Percentiles rank a stretch among this genome's conserved stretches.
Conservation (phyloP, 2,113 vertebrate species). For the Neotoma lepida region DNA sequence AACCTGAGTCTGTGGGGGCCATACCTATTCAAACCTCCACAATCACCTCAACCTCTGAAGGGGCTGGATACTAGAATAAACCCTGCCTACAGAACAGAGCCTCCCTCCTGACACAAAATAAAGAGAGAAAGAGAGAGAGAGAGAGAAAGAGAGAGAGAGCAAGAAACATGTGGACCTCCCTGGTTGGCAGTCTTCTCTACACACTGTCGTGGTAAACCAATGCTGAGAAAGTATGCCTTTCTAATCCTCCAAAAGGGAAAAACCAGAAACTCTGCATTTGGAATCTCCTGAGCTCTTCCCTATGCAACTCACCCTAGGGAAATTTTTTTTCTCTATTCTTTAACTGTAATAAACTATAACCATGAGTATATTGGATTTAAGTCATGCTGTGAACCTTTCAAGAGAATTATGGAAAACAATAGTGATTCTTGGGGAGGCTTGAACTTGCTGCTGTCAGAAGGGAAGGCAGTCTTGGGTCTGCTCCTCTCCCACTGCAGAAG, state of each 20-base stretch:
- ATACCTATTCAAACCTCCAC: neutral
- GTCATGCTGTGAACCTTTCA: neutral
- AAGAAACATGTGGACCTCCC: neutral
- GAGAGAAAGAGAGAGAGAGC: neutral
- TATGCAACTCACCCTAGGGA: neutral
- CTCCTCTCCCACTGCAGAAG: neutral
- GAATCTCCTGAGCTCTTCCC: neutral
- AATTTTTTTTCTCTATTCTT: neutral
- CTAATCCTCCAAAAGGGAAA: neutral
- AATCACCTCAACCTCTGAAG: neutral
- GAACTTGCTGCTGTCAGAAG: neutral
- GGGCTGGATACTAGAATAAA: neutral
- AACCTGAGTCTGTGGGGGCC: neutral
- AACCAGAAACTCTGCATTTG: neutral
- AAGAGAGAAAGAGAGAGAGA: neutral
- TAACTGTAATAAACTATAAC: neutral
- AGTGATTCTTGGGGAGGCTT: neutral
- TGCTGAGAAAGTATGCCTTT: neutral
- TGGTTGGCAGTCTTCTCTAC: neutral
- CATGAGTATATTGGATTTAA: neutral
- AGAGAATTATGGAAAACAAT: neutral
- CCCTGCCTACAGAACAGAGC: neutral
- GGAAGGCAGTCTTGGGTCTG: neutral
- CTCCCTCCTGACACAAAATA: neutral
- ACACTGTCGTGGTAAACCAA: accelerated